Evolutionary conservation across 2,797 vertebrate genomes (phyloP), one percentile per base, ranked within the genome.

Genomic region (Vespertilio murinus): DNA sequence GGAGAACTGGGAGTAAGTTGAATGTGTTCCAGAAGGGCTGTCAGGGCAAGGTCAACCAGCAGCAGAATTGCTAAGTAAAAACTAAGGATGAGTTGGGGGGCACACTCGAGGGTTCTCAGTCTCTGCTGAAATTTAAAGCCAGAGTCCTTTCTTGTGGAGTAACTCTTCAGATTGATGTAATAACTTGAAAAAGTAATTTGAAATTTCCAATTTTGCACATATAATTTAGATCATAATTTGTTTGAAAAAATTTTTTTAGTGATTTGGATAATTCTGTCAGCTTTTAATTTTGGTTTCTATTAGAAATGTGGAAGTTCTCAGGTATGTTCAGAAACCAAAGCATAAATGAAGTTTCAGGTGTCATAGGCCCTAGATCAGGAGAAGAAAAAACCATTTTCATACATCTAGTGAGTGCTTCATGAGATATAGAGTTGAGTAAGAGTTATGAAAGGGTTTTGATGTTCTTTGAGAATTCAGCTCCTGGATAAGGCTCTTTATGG

Each of bases 321-420:
- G 52, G 64, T 71, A 40, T 82, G 30, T 81, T 88, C 64, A 81
- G 86, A 87, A 94, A 70, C 28, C 33, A 87, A 67, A 83, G 69
- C 40, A 18, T 74, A 59, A 42, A 80, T 14, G n/a, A 59, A 45
- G n/a, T 85, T 88, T 73, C 25, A n/a, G 30, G 18, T 33, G 8
- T 78, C 47, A 67, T 20, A 61, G 79, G 85, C 12, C 14, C 6
- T 40, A 49, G 78, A 22, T 78, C 33, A 88, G 59, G 49, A 47
- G 10, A 79, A 86, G 33, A 49, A 90, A 79, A 3, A 70, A 38
- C 30, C 33, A 28, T 45, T 71, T 86, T n/a, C 54, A 3, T 78
- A 25, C 33, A 5, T 38, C 23, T 64, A 22, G 33, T 49, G 73
- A 42, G 40, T 80, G 35, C n/a, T 59, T 86, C 30, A 28, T 28